Base-by-base conservation (phyloP, 2,888 invertebrate genomes). In the Cryptocephalus moraei region DNA sequence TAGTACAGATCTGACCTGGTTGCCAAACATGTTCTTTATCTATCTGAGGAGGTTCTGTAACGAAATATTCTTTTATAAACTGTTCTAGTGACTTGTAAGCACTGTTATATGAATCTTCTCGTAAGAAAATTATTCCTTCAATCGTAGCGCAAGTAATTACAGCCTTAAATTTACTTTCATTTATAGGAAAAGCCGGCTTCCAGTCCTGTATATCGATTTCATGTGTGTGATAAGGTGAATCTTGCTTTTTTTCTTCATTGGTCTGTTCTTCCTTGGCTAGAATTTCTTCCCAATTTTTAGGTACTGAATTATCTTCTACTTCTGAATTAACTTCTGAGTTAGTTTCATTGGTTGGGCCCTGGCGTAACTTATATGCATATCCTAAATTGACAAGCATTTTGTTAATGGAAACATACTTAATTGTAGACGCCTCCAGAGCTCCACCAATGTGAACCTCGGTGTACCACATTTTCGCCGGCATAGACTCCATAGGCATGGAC, bases 1-100 rank as follows among this genome's bases (percentile, higher is more conserved):
- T 86, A 32, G 85, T 73, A 62, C 86, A 88, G 4, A 82, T 73
- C 51, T 85, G 81, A 1, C 81, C 84, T 2, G 71, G 63, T 6
- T 67, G 59, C 84, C 82, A 86, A 49, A 54, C 22, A 12, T 55
- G 42, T 6, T 52, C 41, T 8, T 33, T 38, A 36, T 36, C 22
- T 22, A 22, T 22, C 3, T 22, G 22, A 4, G 22, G 22, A 22
- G 22, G 22, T 22, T 22, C 22, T 22, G 2, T 22, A 32, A 60
- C 56, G 39, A 64, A 64, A 39, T 55, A 55, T 4, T 50, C 41
- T 12, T 60, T 62, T 44, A 69, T 60, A 32, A 57, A 54, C 1
- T 41, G 43, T 49, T 67, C 65, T 60, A 69, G 58, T 11, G 57
- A 53, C 22, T 57, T 40, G 39, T 68, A 62, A 4, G 56, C 22